These are phyloP conservation scores for Pandemis heparana DNA, from an alignment of 2,888 invertebrate genomes.

Conservation along the genomic window DNA sequence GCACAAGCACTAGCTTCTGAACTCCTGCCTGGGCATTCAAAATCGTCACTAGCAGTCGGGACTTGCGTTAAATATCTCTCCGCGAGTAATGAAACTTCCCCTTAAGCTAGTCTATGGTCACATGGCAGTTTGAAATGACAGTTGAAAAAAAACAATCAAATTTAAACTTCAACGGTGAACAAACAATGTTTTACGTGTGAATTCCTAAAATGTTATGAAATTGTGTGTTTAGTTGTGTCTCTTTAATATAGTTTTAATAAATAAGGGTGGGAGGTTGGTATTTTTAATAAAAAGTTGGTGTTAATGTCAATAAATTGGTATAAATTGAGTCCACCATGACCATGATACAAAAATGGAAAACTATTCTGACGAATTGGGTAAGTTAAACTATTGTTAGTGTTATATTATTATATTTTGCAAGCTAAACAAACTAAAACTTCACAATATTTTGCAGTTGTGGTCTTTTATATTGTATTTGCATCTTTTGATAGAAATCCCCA, in stretches of 20 bases:
- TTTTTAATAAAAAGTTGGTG: conserved; percentile 34
- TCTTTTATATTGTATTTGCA: too few species aligned
- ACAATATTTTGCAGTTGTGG: not conserved
- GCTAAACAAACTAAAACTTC: not conserved
- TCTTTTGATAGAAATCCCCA: too few species aligned
- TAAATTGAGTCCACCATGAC: conserved; percentile 60
- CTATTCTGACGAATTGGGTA: conserved; percentile 78
- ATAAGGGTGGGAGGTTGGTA: conserved; percentile 31
- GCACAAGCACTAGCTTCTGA: too few species aligned
- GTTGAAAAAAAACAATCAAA: conserved; percentile 55
- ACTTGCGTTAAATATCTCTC: not conserved
- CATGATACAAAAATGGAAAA: conserved; percentile 79
- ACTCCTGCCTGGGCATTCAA: too few species aligned
- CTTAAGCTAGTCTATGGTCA: conserved; percentile 18
- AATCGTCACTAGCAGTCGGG: not conserved
- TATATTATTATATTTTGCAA: not conserved
- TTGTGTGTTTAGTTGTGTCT: conserved; percentile 61
- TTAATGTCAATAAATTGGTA: conserved; percentile 45
- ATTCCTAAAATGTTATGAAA: conserved; percentile 58
- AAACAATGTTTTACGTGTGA: conserved; percentile 57
- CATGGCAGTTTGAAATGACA: conserved; percentile 27
- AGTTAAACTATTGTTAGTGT: conserved; percentile 45
- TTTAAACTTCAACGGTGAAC: conserved; percentile 77
- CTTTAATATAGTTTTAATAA: conserved; percentile 41
- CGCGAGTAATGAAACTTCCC: not conserved